Conservation (phyloP, 2,888 invertebrate genomes). For the Hyposoter dolosus region DNA sequence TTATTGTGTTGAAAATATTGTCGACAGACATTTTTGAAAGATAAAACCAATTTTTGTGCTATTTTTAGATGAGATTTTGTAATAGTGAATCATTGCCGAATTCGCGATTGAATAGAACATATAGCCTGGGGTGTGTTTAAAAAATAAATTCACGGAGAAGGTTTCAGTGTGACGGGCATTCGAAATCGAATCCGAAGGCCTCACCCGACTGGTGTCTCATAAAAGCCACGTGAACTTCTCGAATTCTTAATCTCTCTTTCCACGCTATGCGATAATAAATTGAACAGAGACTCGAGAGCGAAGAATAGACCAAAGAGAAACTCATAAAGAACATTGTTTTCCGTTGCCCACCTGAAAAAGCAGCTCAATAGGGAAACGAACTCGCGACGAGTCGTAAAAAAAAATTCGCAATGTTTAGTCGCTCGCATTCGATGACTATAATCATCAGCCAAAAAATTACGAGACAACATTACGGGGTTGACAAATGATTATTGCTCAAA, state of each 20-base stretch:
- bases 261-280: neutral
- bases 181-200: slow-evolving; percentile 29
- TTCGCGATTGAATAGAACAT: neutral
- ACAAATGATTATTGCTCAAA: slow-evolving; percentile 65
- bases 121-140: neutral
- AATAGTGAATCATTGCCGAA: neutral
- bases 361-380: neutral
- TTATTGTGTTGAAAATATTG: neutral
- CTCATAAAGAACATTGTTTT: neutral
- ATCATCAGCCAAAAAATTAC: slow-evolving; percentile 46
- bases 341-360: neutral
- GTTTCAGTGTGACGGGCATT: slow-evolving; percentile 9
- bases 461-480: slow-evolving; percentile 47
- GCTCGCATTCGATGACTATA: slow-evolving; percentile 47
- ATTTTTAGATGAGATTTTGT: slow-evolving; percentile 6
- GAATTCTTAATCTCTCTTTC: slow-evolving; percentile 9
- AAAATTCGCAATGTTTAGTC: slow-evolving; percentile 10
- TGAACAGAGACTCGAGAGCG: neutral
- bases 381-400: neutral
- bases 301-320: neutral
- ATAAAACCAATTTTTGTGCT: neutral
- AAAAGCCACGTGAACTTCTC: neutral
- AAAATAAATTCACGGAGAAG: slow-evolving; percentile 28
- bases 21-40: neutral
- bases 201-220: neutral